A percentile compares a stretch with the other conserved stretches of the same genome.
Conservation (phyloP, 2,113 vertebrate species). For the Gymnobelideus leadbeateri region DNA sequence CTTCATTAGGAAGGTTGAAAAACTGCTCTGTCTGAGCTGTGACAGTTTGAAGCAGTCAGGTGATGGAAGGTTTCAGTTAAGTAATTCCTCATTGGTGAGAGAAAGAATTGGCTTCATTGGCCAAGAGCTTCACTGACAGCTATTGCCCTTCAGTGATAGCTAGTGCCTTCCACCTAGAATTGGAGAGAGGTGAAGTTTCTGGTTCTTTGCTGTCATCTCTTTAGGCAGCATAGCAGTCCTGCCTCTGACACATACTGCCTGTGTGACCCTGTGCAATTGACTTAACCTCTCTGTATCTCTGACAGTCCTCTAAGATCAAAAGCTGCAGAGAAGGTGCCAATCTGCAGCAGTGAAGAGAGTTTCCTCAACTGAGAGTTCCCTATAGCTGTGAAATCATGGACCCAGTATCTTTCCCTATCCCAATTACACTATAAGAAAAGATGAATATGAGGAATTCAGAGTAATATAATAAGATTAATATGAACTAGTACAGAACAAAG, state of each 20-base stretch:
- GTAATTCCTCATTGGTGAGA: background rate
- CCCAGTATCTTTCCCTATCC: background rate
- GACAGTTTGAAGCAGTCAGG: background rate
- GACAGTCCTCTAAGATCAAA: background rate
- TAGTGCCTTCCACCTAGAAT: background rate
- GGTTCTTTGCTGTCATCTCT: too few relatives aligned
- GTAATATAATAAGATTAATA: background rate
- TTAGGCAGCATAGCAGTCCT: background rate
- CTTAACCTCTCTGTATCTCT: background rate
- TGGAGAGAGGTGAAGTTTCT: background rate
- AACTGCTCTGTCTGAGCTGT: background rate
- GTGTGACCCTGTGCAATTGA: background rate
- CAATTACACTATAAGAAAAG: background rate
- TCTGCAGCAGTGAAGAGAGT: background rate
- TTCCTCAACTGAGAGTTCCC: background rate
- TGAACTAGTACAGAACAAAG: background rate
- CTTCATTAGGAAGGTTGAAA: background rate
- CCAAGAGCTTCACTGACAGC: background rate
- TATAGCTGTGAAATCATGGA: background rate
- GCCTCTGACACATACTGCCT: background rate
- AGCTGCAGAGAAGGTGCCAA: background rate
- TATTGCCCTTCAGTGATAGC: background rate
- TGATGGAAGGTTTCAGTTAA: background rate
- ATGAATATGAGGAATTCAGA: background rate
- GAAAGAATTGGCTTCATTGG: background rate